A percentile compares a stretch with the other conserved stretches of the same genome.
phyloP scores from a whole-genome alignment of 2,888 invertebrate genomes.

The Polydrusus tereticollis region DNA sequence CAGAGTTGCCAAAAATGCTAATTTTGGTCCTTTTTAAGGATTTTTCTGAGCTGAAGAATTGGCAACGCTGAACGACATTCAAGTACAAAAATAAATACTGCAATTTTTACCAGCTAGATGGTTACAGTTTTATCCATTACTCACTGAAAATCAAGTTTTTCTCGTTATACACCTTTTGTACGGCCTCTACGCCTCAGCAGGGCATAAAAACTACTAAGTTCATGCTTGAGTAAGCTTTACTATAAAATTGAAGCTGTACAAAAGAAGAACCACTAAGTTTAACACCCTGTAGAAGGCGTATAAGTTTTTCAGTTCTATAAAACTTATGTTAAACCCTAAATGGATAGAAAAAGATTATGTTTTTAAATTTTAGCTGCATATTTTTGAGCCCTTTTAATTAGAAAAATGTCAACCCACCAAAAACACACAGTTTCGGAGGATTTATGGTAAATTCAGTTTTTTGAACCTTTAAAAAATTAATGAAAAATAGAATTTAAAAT shows the following conservation, averaged over 20 bases:
- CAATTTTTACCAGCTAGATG: constrained; percentile 1
- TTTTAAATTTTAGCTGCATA: too few relatives aligned
- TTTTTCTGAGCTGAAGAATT: not conserved
- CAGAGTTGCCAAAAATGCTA: not conserved
- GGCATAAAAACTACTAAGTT: not conserved
- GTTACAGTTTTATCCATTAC: constrained; percentile 9
- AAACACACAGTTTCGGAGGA: too few relatives aligned
- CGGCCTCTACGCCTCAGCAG: not conserved
- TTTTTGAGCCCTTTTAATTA: too few relatives aligned
- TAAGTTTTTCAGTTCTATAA: not conserved
- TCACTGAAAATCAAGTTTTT: constrained; percentile 26
- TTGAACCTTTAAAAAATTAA: too few relatives aligned
- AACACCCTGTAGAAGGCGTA: constrained; percentile 4
- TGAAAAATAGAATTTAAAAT: too few relatives aligned
- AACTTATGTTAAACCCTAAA: not conserved
- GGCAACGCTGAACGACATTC: not conserved
- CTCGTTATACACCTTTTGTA: not conserved
- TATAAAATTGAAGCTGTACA: constrained; percentile 27
- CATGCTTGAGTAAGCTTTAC: constrained; percentile 14
- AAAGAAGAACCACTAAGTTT: not conserved
- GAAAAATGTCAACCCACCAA: too few relatives aligned
- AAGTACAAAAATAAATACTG: constrained; percentile 2
- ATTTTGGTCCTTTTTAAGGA: too few relatives aligned
- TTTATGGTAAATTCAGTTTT: too few relatives aligned
- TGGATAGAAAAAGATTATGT: not conserved